These are phyloP conservation scores for Rhinichthys osculus DNA, from an alignment of 2,797 vertebrate species.

Conservation along the genomic window DNA sequence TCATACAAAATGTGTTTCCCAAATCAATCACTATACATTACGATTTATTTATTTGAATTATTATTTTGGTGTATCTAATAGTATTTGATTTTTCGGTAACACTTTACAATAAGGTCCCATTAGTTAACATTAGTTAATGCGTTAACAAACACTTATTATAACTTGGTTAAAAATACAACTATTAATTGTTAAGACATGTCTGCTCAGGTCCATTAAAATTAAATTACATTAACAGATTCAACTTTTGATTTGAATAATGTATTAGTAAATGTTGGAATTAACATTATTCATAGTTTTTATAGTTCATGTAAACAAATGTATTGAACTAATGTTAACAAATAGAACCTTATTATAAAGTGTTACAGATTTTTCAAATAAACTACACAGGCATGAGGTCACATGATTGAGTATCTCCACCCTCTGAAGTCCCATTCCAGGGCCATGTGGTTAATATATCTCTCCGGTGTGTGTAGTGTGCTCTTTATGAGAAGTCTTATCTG, in stretches of 20 bases:
- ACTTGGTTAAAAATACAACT: background rate
- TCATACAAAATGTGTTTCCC: background rate
- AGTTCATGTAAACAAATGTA: background rate
- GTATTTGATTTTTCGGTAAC: background rate
- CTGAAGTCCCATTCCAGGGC: conserved; percentile 54
- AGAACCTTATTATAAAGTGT: background rate
- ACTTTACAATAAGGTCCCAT: background rate
- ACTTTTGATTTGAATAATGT: background rate
- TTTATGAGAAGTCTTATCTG: conserved; percentile 49
- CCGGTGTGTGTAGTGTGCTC: conserved; percentile 36
- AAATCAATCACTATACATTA: background rate
- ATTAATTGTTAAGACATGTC: background rate
- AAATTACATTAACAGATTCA: background rate
- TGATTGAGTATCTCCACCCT: conserved; percentile 21
- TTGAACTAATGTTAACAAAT: background rate
- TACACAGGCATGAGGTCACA: conserved; percentile 1
- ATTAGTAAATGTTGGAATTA: background rate
- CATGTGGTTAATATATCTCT: conserved; percentile 53
- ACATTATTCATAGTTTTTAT: background rate
- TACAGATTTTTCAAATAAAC: background rate
- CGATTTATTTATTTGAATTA: background rate
- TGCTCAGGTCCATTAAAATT: background rate
- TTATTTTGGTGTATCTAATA: background rate
- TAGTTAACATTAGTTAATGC: background rate
- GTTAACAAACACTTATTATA: background rate